Evolutionary conservation across 2,113 vertebrate genomes (phyloP), one percentile per base, ranked within the genome.

Genomic region (Chunga burmeisteri): DNA sequence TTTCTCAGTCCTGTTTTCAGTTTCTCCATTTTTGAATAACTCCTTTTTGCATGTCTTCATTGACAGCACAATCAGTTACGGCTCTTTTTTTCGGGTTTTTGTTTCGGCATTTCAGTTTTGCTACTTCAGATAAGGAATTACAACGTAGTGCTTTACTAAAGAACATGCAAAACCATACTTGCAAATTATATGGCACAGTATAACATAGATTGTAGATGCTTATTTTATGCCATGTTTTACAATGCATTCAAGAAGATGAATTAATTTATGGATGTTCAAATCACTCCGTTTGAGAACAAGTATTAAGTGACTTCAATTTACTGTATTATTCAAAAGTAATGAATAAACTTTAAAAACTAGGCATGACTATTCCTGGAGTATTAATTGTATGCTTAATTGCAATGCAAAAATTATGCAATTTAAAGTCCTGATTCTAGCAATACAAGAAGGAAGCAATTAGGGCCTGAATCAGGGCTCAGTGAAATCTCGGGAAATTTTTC

Each of bases 1-100:
- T 95, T 89, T 92, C 96, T 93, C 97, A 92, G 83, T 97, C 92
- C 83, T 97, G 50, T 94, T 95, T 95, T 97, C 63, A 93, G 90
- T 97, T 96, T 86, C 27, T 90, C 34, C 73, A 74, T 91, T 81
- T 81, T 94, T 87, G 0, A 97, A 17, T 81, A 55, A 79, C 77
- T 96, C 78, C 62, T 96, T 97, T 98, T 96, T 96, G 95, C 97
- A 97, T 98, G 98, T 98, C 98, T 98, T 98, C 98, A 98, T 97
- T 97, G 96, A 94, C 81, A 90, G 97, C 96, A 97, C 40, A 10
- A 81, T 93, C 74, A 68, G 23, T 83, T 94, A 21, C 32, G 17
- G 59, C 82, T 96, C 44, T 84, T 94, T 81, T 82, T 82, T 90
- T 80, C 62, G 80, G 50, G 46, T 95, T 96, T 97, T 94, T 40